Percentiles rank a stretch among this genome's conserved stretches.
phyloP scores from a whole-genome alignment of 2,113 vertebrate genomes.

The Lucifuga dentata region DNA sequence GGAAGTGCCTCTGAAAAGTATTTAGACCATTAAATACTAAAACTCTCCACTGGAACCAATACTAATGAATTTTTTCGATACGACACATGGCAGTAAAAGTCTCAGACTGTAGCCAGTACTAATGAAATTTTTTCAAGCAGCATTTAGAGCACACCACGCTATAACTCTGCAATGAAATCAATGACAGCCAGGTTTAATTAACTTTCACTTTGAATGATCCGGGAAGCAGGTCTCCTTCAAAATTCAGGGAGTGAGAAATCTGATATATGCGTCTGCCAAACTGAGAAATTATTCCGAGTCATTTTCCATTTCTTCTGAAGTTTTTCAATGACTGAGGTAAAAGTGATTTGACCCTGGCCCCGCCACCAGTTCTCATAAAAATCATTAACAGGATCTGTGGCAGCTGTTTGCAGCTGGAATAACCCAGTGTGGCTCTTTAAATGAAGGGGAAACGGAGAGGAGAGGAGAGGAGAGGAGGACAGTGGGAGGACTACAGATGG shows the following conservation, averaged over 20 bases:
- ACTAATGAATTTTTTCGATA: constrained; percentile 41
- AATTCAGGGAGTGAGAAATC: constrained; percentile 10
- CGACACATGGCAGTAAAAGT: constrained; percentile 35
- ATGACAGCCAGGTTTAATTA: constrained; percentile 52
- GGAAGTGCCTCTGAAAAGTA: constrained; percentile 32
- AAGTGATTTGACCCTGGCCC: constrained; percentile 18
- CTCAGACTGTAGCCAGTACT: constrained; percentile 29
- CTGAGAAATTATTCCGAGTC: constrained; percentile 29
- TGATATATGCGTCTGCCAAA: constrained; percentile 27
- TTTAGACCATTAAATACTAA: constrained; percentile 29
- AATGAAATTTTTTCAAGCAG: constrained; percentile 25
- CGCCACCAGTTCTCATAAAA: constrained; percentile 14
- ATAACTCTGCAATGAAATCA: constrained; percentile 46
- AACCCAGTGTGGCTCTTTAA: background rate
- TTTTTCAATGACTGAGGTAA: constrained; percentile 18
- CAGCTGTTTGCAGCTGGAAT: background rate
- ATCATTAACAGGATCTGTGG: constrained; percentile 4
- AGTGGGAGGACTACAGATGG: too few relatives aligned
- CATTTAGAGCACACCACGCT: constrained; percentile 22
- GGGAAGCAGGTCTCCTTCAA: constrained; percentile 46
- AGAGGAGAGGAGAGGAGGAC: background rate
- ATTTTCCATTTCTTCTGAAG: constrained; percentile 22
- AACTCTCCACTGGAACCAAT: constrained; percentile 31
- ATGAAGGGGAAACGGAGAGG: constrained; percentile 13
- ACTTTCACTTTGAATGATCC: constrained; percentile 15